These are phyloP conservation scores for Torymus auratus DNA, from an alignment of 2,888 invertebrate species.

Conservation along the genomic window DNA sequence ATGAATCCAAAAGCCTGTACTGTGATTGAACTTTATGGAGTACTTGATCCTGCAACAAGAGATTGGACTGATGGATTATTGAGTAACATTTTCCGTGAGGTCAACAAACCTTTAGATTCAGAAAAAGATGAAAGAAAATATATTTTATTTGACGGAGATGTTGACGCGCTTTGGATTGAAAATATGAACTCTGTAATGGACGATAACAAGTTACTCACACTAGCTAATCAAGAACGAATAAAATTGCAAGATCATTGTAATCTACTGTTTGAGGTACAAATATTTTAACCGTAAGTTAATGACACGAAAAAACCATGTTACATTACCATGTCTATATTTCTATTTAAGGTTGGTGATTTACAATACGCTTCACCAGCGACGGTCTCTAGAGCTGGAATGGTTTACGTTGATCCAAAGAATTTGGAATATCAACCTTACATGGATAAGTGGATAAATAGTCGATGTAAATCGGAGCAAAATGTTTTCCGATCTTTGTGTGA, in stretches of 20 bases:
- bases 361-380: slow-evolving; percentile 95
- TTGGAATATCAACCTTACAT: slow-evolving; percentile 91
- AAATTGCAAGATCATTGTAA: slow-evolving; percentile 88
- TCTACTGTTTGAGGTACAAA: slow-evolving; percentile 87
- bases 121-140: slow-evolving; percentile 86
- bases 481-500: slow-evolving; percentile 82
- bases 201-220: slow-evolving; percentile 91
- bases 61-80: slow-evolving; percentile 96
- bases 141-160: slow-evolving; percentile 95
- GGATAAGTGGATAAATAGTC: slow-evolving; percentile 87
- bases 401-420: slow-evolving; percentile 95
- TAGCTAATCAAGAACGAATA: slow-evolving; percentile 94
- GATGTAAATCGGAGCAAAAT: slow-evolving; percentile 76
- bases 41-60: slow-evolving; percentile 89
- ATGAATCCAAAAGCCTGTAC: slow-evolving; percentile 95
- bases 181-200: slow-evolving; percentile 99
- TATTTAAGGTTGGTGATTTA: slow-evolving; percentile 86
- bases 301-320: too few relatives aligned
- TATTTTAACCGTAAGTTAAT: neutral
- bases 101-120: slow-evolving; percentile 85
- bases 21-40: slow-evolving; percentile 92
- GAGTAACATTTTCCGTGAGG: slow-evolving; percentile 93
- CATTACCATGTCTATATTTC: too few relatives aligned
- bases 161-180: slow-evolving; percentile 96
- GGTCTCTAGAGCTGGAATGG: slow-evolving; percentile 95